These are phyloP conservation scores for Oscarella lobularis DNA, from an alignment of 37 sponge, comb jelly and placozoan species.

Conservation along the genomic window DNA sequence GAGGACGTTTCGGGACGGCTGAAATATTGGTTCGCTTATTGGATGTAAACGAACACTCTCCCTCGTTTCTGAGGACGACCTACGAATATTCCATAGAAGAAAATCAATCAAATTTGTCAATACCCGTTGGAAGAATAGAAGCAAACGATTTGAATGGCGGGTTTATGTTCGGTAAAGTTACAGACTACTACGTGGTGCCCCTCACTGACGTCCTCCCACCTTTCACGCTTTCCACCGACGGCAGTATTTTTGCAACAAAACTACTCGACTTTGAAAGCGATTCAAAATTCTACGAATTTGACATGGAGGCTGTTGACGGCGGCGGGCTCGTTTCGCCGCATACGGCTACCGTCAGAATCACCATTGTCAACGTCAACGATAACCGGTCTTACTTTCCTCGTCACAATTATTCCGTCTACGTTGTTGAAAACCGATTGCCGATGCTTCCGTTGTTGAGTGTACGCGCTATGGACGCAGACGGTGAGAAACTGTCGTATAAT, in stretches of 20 bases:
- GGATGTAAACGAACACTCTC: neutral
- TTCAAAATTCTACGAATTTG: neutral
- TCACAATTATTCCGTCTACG: neutral
- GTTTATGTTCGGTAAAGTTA: neutral
- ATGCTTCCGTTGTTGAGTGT: neutral
- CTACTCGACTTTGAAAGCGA: neutral
- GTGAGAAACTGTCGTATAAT: neutral
- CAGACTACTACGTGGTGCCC: neutral
- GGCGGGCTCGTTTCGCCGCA: neutral
- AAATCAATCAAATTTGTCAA: neutral
- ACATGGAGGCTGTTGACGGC: neutral
- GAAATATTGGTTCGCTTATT: neutral
- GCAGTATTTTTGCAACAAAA: neutral
- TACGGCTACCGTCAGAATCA: neutral
- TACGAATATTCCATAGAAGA: neutral
- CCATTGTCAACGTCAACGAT: neutral
- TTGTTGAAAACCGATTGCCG: neutral
- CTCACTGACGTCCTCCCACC: neutral
- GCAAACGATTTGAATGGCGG: neutral
- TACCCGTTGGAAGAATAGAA: neutral
- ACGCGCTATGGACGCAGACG: neutral
- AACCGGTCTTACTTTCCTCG: neutral
- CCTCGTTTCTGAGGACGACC: neutral
- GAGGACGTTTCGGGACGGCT: neutral
- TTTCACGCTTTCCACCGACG: neutral